These are phyloP conservation scores for Alloplasta piceator DNA, from an alignment of 2,888 invertebrate species.

Conservation along the genomic window DNA sequence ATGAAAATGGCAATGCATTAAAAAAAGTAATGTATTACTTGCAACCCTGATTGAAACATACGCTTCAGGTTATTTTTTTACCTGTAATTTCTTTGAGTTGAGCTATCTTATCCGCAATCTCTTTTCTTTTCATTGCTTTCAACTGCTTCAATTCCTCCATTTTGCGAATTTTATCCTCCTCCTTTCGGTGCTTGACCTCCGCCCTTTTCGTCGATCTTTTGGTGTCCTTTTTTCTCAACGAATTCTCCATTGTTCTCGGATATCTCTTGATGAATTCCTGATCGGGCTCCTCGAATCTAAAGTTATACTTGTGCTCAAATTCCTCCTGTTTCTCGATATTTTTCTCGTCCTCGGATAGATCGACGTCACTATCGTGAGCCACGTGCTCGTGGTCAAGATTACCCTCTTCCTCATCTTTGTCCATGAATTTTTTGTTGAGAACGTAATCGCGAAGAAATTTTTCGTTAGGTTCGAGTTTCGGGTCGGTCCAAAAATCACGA, in stretches of 20 bases:
- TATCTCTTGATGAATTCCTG: conserved; percentile 92
- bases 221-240: conserved; percentile 92
- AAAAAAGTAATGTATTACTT: no score
- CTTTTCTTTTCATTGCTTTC: conserved; percentile 93
- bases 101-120: conserved; percentile 94
- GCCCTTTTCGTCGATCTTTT: conserved; percentile 91
- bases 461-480: conserved; percentile 92
- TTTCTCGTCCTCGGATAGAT: conserved; percentile 91
- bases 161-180: conserved; percentile 91
- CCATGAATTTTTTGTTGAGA: conserved; percentile 90
- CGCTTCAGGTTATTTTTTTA: no score
- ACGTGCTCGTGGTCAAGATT: conserved; percentile 70
- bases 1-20: no score
- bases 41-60: no score
- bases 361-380: conserved; percentile 84
- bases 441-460: conserved; percentile 96
- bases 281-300: conserved; percentile 98
- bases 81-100: conserved; percentile 95
- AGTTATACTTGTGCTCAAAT: conserved; percentile 98
- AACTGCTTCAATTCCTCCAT: conserved; percentile 94
- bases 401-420: conserved; percentile 69
- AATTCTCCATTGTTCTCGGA: conserved; percentile 94
- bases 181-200: conserved; percentile 90
- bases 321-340: conserved; percentile 92
- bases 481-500: conserved; percentile 93